A percentile compares a stretch with the other conserved stretches of the same genome.
These are phyloP conservation scores for Strigamia crassipes DNA, from an alignment of 2,888 invertebrate genomes.

Conservation along the genomic window DNA sequence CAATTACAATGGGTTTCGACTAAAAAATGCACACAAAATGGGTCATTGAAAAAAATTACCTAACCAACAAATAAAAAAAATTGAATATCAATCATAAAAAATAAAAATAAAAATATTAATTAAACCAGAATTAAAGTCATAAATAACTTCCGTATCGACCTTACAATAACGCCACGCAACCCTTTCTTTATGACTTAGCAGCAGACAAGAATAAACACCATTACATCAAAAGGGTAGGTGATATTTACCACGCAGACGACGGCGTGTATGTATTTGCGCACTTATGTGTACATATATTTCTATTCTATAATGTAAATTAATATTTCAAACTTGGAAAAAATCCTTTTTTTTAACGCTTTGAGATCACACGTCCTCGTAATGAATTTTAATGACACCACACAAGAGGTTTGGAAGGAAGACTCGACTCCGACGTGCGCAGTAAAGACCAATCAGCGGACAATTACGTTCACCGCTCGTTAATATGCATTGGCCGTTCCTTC, in stretches of 20 bases:
- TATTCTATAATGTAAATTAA: not conserved
- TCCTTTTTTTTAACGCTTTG: not conserved
- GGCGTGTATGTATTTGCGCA: too few relatives aligned
- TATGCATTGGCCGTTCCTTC: slow-evolving; percentile 26
- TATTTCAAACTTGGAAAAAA: slow-evolving; percentile 1
- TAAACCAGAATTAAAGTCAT: not conserved
- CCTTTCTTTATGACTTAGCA: slow-evolving; percentile 15
- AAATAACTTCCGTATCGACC: slow-evolving; percentile 22
- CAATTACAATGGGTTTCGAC: slow-evolving; percentile 52
- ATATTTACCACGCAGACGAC: not conserved
- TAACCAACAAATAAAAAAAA: not conserved
- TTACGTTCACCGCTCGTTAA: slow-evolving; percentile 35
- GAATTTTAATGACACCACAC: slow-evolving; percentile 42
- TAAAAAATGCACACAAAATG: not conserved
- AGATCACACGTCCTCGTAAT: slow-evolving; percentile 8
- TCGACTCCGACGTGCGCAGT: not conserved
- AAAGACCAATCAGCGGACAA: slow-evolving; percentile 35
- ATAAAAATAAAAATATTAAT: not conserved
- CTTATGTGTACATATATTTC: not conserved
- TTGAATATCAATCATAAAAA: not conserved
- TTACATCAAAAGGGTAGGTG: slow-evolving; percentile 13
- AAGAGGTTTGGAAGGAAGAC: not conserved
- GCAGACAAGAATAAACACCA: slow-evolving; percentile 18
- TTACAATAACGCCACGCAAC: not conserved
- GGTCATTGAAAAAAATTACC: not conserved